Conservation (phyloP, 2,113 vertebrate species). For the Rhynchomys soricoides region DNA sequence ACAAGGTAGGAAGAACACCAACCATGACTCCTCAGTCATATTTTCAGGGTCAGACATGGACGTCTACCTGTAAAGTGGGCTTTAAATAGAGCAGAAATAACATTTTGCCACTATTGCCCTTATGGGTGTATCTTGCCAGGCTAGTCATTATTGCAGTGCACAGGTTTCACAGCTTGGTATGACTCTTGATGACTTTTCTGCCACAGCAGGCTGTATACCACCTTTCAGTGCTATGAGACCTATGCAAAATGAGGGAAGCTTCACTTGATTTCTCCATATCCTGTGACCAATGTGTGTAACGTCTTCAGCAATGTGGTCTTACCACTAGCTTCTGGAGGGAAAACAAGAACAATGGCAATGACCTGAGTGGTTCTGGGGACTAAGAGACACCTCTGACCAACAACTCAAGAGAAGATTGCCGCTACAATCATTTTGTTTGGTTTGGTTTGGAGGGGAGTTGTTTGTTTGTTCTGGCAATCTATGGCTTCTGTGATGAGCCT, state of each 20-base stretch:
- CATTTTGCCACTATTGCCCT: not conserved
- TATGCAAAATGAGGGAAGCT: not conserved
- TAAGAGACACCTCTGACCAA: not conserved
- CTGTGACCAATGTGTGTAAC: not conserved
- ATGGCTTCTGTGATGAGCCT: not conserved
- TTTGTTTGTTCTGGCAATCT: not conserved
- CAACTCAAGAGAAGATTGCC: not conserved
- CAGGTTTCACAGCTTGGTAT: not conserved
- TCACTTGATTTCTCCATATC: not conserved
- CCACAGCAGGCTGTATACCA: not conserved
- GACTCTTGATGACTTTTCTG: not conserved
- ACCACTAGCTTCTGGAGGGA: not conserved
- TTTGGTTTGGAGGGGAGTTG: not conserved
- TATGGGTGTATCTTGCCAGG: not conserved
- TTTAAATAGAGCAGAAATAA: not conserved
- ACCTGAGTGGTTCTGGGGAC: not conserved
- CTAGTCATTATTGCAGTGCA: not conserved
- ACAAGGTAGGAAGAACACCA: not conserved
- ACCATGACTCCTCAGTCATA: not conserved
- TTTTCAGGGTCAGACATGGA: not conserved
- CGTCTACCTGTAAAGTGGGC: too few relatives aligned
- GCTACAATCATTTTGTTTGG: not conserved
- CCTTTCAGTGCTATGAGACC: not conserved
- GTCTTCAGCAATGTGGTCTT: not conserved
- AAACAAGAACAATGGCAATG: not conserved